Evolutionary conservation across 2,797 vertebrate genomes (phyloP).

Genomic region (Alosa sapidissima): DNA sequence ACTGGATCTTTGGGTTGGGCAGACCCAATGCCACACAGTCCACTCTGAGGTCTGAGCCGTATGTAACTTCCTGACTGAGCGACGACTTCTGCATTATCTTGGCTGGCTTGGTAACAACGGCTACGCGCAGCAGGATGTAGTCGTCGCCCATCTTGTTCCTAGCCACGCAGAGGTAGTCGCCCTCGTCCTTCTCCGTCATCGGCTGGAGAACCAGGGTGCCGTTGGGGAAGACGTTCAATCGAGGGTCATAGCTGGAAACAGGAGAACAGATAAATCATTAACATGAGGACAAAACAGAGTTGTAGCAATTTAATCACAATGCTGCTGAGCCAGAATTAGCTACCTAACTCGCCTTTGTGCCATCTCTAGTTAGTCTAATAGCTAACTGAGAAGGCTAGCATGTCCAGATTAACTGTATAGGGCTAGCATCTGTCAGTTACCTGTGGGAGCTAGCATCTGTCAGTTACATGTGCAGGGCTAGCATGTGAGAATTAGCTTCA

Average conservation of each 20-base stretch:
- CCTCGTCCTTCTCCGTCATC: conserved; percentile 83
- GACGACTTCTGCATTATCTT: conserved; percentile 84
- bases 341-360: too few relatives aligned
- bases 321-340: too few relatives aligned
- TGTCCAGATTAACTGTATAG: not conserved
- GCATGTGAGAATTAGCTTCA: too few relatives aligned
- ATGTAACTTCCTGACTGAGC: conserved; percentile 79
- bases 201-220: conserved; percentile 80
- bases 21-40: conserved; percentile 92
- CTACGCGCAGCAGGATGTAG: conserved; percentile 77
- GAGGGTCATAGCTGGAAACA: conserved; percentile 76
- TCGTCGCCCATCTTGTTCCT: conserved; percentile 89
- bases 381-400: not conserved
- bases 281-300: too few relatives aligned
- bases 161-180: conserved; percentile 89
- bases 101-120: conserved; percentile 84
- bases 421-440: not conserved
- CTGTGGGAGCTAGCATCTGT: not conserved
- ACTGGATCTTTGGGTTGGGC: conserved; percentile 88
- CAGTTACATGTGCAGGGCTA: too few relatives aligned
- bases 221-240: conserved; percentile 83
- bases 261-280: conserved; percentile 35
- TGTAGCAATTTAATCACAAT: too few relatives aligned
- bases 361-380: too few relatives aligned
- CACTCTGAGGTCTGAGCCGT: conserved; percentile 83